These are phyloP conservation scores for Myotis myotis DNA, from an alignment of 2,797 vertebrate species.

Conservation along the genomic window DNA sequence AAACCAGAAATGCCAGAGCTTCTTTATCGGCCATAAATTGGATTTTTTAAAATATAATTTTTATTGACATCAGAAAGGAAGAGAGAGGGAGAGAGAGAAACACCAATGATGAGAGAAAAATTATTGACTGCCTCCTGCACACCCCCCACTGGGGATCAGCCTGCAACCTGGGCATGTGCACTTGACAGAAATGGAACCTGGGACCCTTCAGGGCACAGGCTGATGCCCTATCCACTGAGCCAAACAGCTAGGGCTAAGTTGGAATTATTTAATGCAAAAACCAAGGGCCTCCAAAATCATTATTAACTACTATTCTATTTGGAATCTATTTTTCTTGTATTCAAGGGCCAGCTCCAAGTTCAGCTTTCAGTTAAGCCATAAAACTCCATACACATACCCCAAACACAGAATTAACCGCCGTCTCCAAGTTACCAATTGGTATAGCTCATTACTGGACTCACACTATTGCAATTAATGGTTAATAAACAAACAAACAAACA, in stretches of 20 bases:
- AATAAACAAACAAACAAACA: not conserved
- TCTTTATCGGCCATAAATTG: not conserved
- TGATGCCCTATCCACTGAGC: too few relatives aligned
- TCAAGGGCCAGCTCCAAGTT: not conserved
- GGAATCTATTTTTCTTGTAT: not conserved
- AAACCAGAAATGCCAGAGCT: not conserved
- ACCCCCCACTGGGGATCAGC: too few relatives aligned
- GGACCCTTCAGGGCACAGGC: too few relatives aligned
- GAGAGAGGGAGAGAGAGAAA: too few relatives aligned
- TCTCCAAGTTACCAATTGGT: not conserved
- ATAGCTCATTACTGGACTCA: not conserved
- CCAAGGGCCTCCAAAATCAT: not conserved
- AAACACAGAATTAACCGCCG: not conserved
- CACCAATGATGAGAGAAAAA: too few relatives aligned
- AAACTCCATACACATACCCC: not conserved
- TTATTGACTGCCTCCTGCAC: too few relatives aligned
- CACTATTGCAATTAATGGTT: not conserved
- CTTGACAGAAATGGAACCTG: too few relatives aligned
- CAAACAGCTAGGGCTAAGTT: not conserved
- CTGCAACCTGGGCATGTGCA: too few relatives aligned
- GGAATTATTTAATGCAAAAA: not conserved
- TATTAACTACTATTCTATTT: slow-evolving; percentile 13
- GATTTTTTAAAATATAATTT: too few relatives aligned
- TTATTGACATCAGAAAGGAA: too few relatives aligned
- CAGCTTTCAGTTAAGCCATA: not conserved